phyloP scores from a whole-genome alignment of 2,888 invertebrate genomes.

The Nephrocerus scutellatus region DNA sequence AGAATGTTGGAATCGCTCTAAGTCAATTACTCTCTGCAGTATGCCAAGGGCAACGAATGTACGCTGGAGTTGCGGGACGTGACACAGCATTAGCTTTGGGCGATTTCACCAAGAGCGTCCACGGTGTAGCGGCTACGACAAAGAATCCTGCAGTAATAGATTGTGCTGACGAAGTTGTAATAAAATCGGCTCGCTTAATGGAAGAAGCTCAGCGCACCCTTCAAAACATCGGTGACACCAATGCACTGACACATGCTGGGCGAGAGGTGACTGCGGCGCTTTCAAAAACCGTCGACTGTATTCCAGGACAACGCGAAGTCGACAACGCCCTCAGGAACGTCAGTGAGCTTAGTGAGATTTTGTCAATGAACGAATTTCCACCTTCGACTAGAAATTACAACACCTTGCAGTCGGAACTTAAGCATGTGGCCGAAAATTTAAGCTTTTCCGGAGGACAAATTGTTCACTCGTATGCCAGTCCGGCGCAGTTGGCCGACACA shows the following conservation, averaged over 20 bases:
- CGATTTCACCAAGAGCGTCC: constrained; percentile 64
- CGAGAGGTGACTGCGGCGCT: constrained; percentile 62
- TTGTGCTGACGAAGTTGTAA: constrained; percentile 72
- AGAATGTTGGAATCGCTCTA: constrained; percentile 74
- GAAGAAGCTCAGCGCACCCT: constrained; percentile 68
- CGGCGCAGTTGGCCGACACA: constrained; percentile 63
- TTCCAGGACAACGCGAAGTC: constrained; percentile 92
- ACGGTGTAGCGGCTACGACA: constrained; percentile 71
- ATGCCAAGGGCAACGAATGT: constrained; percentile 70
- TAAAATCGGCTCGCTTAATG: constrained; percentile 68
- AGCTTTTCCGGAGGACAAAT: constrained; percentile 80
- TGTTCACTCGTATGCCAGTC: constrained; percentile 66
- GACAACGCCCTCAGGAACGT: constrained; percentile 81
- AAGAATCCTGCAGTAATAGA: constrained; percentile 57
- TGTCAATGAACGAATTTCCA: constrained; percentile 70
- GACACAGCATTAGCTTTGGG: constrained; percentile 72
- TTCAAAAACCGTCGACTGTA: constrained; percentile 64
- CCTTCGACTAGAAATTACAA: constrained; percentile 65
- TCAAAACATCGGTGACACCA: constrained; percentile 41
- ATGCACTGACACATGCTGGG: constrained; percentile 61
- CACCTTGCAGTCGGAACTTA: constrained; percentile 79
- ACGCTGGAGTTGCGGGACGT: constrained; percentile 72
- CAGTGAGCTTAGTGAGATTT: constrained; percentile 64
- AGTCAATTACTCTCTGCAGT: constrained; percentile 83
- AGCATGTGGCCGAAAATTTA: constrained; percentile 73